phyloP scores from a whole-genome alignment of 2,797 vertebrate genomes.

The Enteromius trimaculatus region DNA sequence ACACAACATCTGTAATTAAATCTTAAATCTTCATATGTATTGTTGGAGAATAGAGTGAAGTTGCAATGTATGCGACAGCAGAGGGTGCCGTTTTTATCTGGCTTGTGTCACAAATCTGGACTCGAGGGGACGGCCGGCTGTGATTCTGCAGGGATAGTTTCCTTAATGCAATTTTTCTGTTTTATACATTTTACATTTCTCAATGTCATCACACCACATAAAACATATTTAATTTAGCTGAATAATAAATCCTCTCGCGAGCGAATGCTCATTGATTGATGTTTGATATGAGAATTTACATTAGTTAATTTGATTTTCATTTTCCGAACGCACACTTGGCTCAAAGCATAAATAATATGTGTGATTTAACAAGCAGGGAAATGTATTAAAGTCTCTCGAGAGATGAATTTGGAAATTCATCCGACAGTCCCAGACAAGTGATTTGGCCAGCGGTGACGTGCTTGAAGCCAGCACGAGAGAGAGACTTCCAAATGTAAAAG shows the following conservation, averaged over 20 bases:
- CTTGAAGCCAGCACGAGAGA: background rate
- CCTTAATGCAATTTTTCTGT: slow-evolving; percentile 32
- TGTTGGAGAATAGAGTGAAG: slow-evolving; percentile 19
- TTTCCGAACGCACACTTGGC: slow-evolving; percentile 37
- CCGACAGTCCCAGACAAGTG: slow-evolving; percentile 24
- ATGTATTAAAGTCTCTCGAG: slow-evolving; percentile 34
- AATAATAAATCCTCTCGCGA: slow-evolving; percentile 46
- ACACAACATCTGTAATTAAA: slow-evolving; percentile 45
- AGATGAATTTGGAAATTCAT: slow-evolving; percentile 40
- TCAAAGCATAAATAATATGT: slow-evolving; percentile 48
- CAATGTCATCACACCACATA: slow-evolving; percentile 40
- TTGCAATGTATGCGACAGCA: slow-evolving; percentile 47
- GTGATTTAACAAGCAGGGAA: slow-evolving; percentile 37
- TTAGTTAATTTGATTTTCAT: slow-evolving; percentile 54
- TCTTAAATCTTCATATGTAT: slow-evolving; percentile 47
- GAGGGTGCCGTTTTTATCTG: slow-evolving; percentile 52
- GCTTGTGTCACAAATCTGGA: slow-evolving; percentile 32
- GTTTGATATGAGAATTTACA: slow-evolving; percentile 54
- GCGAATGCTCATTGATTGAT: slow-evolving; percentile 49
- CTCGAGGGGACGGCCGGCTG: slow-evolving; percentile 18
- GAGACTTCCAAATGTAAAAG: slow-evolving; percentile 3
- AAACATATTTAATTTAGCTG: slow-evolving; percentile 51
- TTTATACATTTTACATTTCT: slow-evolving; percentile 28
- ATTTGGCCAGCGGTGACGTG: background rate
- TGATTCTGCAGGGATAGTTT: slow-evolving; percentile 31